Base-by-base conservation (phyloP, 2,113 vertebrate species). In the Onychostoma macrolepis region DNA sequence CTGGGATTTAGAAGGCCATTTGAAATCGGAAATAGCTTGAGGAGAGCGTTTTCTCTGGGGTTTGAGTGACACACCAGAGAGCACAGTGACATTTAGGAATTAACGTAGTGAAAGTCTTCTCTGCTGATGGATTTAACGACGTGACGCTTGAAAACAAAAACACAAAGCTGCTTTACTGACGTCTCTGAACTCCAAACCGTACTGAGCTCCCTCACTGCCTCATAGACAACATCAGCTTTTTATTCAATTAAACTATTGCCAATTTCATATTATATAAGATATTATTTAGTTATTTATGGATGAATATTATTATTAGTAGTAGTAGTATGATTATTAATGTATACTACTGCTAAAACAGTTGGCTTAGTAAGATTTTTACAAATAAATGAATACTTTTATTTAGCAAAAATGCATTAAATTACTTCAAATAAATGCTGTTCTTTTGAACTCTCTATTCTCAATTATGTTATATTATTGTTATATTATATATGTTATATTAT, bases 1-100 rank as follows among this genome's bases (percentile, higher is more conserved):
- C 81, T 87, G 89, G 91, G 82, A 72, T 91, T 75, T 88, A n/a
- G 74, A 78, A 79, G 61, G 83, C 58, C 36, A 65, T 83, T 81
- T 79, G 63, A 89, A 83, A 79, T 50, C 79, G 74, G 43, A 87
- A 83, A 89, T 76, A 79, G 84, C 84, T 56, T 15, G 26, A 33
- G 50, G 86, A 80, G 61, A 43, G 41, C 21, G 3, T 15, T 77
- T 58, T 30, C 69, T 75, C 36, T 15, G 2, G 38, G n/a, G 50
- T 33, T 53, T 71, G 48, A 13, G 33, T 33, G 30, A 24, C 71
- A 81, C 75, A 58, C 21, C 30, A 13, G 30, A 82, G 43, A 74
- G 38, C 81, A 86, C 43, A 21, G 50, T 61, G 53, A 77, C 80
- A 77, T 77, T 67, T 83, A 4, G 3, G 19, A 83, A 76, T 48